Percentiles rank a stretch among this genome's conserved stretches.
Conservation (phyloP, 2,797 vertebrate species). For the Botia kubotai region DNA sequence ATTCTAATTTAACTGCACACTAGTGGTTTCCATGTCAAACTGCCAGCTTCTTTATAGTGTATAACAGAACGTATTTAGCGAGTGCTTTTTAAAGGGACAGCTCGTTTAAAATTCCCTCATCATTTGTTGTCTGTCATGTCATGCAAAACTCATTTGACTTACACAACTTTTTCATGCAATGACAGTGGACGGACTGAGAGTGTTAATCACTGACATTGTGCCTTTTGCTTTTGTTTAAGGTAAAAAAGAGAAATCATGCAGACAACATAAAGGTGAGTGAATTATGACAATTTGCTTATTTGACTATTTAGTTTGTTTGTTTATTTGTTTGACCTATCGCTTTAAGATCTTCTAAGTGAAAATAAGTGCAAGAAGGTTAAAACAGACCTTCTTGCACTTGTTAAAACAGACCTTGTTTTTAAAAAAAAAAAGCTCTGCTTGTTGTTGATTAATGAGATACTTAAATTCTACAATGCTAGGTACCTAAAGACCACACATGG, state of each 20-base stretch:
- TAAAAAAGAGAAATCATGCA: no score
- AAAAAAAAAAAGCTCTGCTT: neutral
- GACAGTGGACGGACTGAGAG: no score
- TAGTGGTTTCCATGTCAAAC: constrained; percentile 7
- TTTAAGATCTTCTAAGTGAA: no score
- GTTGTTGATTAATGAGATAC: neutral
- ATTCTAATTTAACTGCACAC: constrained; percentile 31
- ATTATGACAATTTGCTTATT: neutral
- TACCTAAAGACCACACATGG: neutral
- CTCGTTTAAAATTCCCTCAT: neutral
- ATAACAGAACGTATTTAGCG: neutral
- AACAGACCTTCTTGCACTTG: no score
- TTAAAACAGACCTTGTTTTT: no score
- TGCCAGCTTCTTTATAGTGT: neutral
- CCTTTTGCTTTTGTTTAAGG: no score
- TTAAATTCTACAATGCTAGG: neutral
- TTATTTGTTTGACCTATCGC: no score
- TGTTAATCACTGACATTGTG: no score
- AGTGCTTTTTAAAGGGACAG: neutral
- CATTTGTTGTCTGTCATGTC: no score
- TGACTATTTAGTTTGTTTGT: neutral
- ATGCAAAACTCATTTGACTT: neutral
- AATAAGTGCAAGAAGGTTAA: no score
- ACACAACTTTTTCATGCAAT: neutral
- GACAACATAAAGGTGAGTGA: no score